phyloP scores from a whole-genome alignment of 2,113 vertebrate genomes.

The Scomber japonicus region DNA sequence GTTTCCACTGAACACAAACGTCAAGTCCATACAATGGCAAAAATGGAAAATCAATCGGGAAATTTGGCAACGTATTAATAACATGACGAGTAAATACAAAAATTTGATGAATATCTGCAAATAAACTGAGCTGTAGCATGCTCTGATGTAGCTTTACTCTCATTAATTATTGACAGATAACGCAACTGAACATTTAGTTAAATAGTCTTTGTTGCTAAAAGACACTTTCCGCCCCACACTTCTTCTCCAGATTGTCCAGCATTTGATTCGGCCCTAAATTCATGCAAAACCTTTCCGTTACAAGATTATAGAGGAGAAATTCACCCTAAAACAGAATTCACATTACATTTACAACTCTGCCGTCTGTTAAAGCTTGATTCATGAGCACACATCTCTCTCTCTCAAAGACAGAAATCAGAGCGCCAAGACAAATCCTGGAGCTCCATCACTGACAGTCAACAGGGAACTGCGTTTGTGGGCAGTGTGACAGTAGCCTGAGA shows the following conservation, averaged over 20 bases:
- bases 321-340: slow-evolving; percentile 67
- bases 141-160: background rate
- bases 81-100: background rate
- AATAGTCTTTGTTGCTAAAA: background rate
- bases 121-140: background rate
- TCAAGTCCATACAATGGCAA: background rate
- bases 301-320: slow-evolving; percentile 23
- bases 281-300: slow-evolving; percentile 13
- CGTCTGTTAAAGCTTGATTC: slow-evolving; percentile 10
- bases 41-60: slow-evolving; percentile 4
- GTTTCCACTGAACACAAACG: background rate
- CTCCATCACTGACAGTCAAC: slow-evolving; percentile 58
- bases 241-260: background rate
- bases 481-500: slow-evolving; percentile 63
- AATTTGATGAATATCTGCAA: background rate
- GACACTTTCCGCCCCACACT: background rate
- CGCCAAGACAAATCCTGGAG: slow-evolving; percentile 72
- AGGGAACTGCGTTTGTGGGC: slow-evolving; percentile 71
- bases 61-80: slow-evolving; percentile 1
- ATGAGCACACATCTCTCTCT: slow-evolving; percentile 44
- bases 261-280: slow-evolving; percentile 31
- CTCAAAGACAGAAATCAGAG: slow-evolving; percentile 65
- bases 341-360: slow-evolving; percentile 40
- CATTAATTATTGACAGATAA: background rate
- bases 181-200: background rate